Base-by-base conservation (phyloP, 2,797 vertebrate genomes). In the Allobates femoralis region DNA sequence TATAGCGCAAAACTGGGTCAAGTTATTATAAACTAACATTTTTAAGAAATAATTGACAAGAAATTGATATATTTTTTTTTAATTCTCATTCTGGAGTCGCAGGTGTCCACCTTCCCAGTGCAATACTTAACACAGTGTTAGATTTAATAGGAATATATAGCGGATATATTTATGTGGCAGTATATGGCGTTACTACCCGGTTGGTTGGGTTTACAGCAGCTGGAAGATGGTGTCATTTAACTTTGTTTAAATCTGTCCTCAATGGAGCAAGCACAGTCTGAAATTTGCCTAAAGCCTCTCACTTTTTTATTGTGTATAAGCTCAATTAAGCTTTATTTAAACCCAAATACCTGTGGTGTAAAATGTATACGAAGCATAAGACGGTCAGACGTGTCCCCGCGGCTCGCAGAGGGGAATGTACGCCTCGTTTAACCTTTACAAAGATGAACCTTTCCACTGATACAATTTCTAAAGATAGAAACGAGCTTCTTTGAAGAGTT, bases 271-370 rank as follows among this genome's bases (percentile, higher is more conserved):
- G 51, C 50, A 76, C 1, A n/a, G 51, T 28, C 69, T 50, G 66
- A 58, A 50, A 86, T 82, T 67, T 67, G 69, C 79, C 79, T 58
- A 32, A 66, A 86, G 79, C 30, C 30, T 23, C 53, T 75, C n/a
- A 14, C 71, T 56, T 87, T 78, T 78, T 69, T 62, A 77, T 71
- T 78, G 81, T 73, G 78, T 50, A 60, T 83, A 78, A 87, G 80
- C 74, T 67, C 85, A 83, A 69, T 87, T 82, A 76, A 82, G 62
- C 19, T 82, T 83, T 73, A 87, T 87, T 83, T 87, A 78, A 87
- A 60, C 19, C 50, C 60, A 46, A 34, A 87, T 32, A 67, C 64
- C 60, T 83, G 73, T 30, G 76, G 37, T 78, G 71, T 30, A 60
- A 83, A 46, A 71, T 69, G 80, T 56, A 58, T 78, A 56, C 50